These are phyloP conservation scores for Pterostichus madidus DNA, from an alignment of 2,888 invertebrate species.

Conservation along the genomic window DNA sequence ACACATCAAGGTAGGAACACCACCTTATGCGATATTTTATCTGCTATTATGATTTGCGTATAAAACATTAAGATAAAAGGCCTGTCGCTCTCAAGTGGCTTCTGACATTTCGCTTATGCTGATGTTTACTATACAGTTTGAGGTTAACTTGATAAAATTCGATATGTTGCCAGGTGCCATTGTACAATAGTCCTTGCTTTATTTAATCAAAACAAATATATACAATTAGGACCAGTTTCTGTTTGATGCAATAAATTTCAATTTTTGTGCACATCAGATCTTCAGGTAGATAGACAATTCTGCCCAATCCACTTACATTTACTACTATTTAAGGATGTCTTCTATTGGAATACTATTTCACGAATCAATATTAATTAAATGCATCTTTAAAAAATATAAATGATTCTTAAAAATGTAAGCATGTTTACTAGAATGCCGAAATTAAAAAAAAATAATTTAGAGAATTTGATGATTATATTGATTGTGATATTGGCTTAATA, in stretches of 20 bases:
- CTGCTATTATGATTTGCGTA: constrained; percentile 34
- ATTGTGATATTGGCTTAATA: neutral
- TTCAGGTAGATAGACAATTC: neutral
- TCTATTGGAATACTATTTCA: too few relatives aligned
- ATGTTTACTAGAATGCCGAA: too few relatives aligned
- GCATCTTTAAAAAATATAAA: too few relatives aligned
- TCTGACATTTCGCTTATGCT: neutral
- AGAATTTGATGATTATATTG: too few relatives aligned
- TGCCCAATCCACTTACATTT: too few relatives aligned
- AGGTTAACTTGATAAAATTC: constrained; percentile 5
- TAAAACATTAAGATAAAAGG: constrained; percentile 57
- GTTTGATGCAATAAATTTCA: constrained; percentile 30
- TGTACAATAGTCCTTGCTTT: neutral
- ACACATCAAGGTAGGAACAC: constrained; percentile 56
- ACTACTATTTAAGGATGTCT: too few relatives aligned
- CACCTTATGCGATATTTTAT: constrained; percentile 60
- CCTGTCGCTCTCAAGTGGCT: constrained; percentile 39
- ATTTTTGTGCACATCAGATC: constrained; percentile 15
- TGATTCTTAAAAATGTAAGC: too few relatives aligned
- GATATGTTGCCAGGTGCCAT: neutral
- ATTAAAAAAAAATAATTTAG: too few relatives aligned
- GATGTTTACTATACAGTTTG: constrained; percentile 13
- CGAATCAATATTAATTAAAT: too few relatives aligned
- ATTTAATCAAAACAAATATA: constrained; percentile 31
- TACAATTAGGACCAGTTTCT: constrained; percentile 4